Percentiles rank a stretch among this genome's conserved stretches.
phyloP scores from a whole-genome alignment of 2,888 invertebrate species.

The Hofmannophila pseudospretella region DNA sequence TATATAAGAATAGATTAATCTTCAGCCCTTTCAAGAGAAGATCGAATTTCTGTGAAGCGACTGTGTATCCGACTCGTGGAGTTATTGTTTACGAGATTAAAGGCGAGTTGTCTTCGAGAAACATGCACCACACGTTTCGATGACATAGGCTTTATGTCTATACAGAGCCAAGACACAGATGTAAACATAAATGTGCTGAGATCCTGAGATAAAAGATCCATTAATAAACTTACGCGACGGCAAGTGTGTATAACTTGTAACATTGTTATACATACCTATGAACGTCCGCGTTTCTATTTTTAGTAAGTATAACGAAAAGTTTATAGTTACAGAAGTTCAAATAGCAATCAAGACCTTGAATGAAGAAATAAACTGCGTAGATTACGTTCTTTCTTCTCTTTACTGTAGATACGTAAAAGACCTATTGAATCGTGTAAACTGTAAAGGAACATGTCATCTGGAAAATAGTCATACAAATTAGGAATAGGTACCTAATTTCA shows the following conservation, averaged over 20 bases:
- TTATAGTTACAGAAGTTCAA: too few species aligned
- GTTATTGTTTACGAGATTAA: slow-evolving; percentile 26
- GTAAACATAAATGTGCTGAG: slow-evolving; percentile 33
- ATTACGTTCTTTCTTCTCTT: too few species aligned
- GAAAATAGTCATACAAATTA: too few species aligned
- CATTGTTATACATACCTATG: not conserved
- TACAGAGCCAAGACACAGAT: slow-evolving; percentile 31
- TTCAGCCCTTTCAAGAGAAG: not conserved
- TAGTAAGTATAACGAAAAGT: too few species aligned
- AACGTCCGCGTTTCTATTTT: too few species aligned
- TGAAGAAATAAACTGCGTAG: too few species aligned
- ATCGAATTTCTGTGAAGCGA: slow-evolving; percentile 22
- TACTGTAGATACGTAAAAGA: too few species aligned
- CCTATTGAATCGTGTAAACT: too few species aligned
- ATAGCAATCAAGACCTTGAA: too few species aligned
- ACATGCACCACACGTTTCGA: not conserved
- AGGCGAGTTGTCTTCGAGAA: slow-evolving; percentile 5
- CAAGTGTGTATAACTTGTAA: slow-evolving; percentile 13
- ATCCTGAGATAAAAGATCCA: slow-evolving; percentile 23
- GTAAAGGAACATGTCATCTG: too few species aligned
- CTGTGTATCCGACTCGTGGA: slow-evolving; percentile 17
- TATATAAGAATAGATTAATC: not conserved
- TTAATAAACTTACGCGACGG: slow-evolving; percentile 19
- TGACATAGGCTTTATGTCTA: slow-evolving; percentile 23
- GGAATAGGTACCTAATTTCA: too few species aligned